Conservation (phyloP, 2,113 vertebrate species). For the Rhinogobius similis region DNA sequence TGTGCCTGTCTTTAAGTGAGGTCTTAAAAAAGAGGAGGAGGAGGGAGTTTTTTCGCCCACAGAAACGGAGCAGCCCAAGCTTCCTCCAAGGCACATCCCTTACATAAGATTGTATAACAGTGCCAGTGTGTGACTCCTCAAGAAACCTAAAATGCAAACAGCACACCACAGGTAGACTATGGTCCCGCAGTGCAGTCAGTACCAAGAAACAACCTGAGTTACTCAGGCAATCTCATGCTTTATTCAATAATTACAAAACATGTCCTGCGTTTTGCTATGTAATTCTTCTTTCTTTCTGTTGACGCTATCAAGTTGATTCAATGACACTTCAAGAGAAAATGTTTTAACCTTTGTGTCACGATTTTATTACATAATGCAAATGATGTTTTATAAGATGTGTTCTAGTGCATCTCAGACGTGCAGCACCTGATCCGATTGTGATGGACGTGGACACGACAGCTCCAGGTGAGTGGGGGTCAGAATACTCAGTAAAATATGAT, state of each 20-base stretch:
- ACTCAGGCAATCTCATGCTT: slow-evolving; percentile 13
- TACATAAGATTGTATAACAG: slow-evolving; percentile 36
- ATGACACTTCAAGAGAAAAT: background rate
- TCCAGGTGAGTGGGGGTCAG: background rate
- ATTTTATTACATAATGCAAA: background rate
- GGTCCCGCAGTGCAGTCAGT: slow-evolving; percentile 18
- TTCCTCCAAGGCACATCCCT: slow-evolving; percentile 16
- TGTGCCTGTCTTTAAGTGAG: slow-evolving; percentile 7
- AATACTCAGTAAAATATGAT: background rate
- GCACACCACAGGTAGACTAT: slow-evolving; percentile 24
- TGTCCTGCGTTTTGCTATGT: background rate
- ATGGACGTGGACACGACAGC: slow-evolving; percentile 2
- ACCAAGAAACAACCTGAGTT: slow-evolving; percentile 13
- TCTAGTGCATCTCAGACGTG: background rate
- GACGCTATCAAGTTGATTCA: background rate
- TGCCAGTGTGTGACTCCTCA: background rate
- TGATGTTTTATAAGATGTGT: background rate
- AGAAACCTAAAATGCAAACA: slow-evolving; percentile 25
- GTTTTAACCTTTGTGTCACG: background rate
- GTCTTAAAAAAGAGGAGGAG: background rate
- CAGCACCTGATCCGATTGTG: background rate
- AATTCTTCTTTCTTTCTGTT: background rate
- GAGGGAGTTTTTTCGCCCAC: slow-evolving; percentile 9
- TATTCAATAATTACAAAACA: slow-evolving; percentile 43
- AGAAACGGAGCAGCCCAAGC: slow-evolving; percentile 3